Evolutionary conservation across 2,888 invertebrate species (phyloP).

Genomic region (Nowickia ferox): DNA sequence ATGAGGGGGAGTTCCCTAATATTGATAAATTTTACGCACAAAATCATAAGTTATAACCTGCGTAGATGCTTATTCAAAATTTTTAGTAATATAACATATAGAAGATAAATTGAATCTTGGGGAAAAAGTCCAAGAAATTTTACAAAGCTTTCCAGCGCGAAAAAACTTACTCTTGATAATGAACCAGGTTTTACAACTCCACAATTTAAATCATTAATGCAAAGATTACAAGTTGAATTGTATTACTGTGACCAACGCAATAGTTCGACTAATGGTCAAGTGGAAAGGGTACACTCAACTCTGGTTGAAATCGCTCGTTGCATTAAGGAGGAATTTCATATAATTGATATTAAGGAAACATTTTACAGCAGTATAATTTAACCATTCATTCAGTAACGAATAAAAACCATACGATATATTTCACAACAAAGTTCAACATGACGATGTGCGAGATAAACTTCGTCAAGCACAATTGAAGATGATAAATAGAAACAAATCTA

Average conservation of each 20-base stretch:
- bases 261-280: conserved; percentile 13
- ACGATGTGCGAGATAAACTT: conserved; percentile 10
- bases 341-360: conserved; percentile 20
- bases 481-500: conserved; percentile 21
- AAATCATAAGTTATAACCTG: conserved; percentile 35
- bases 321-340: conserved; percentile 9
- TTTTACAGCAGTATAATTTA: not conserved
- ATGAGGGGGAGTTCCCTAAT: conserved; percentile 12
- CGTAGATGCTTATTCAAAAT: conserved; percentile 34
- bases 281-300: not conserved
- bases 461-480: conserved; percentile 2
- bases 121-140: not conserved
- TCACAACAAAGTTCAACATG: too few relatives aligned
- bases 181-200: conserved; percentile 24
- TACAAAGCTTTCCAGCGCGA: conserved; percentile 5
- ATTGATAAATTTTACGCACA: conserved; percentile 29
- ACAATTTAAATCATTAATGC: conserved; percentile 20
- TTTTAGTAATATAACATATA: conserved; percentile 20
- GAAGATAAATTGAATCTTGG: conserved; percentile 21
- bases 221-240: conserved; percentile 36
- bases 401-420: too few relatives aligned
- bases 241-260: conserved; percentile 8
- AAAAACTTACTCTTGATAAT: conserved; percentile 18
- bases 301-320: not conserved
- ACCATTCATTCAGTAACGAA: too few relatives aligned